Evolutionary conservation across 2,797 vertebrate genomes (phyloP), one percentile per base, ranked within the genome.

Genomic region (Vireo griseus): DNA sequence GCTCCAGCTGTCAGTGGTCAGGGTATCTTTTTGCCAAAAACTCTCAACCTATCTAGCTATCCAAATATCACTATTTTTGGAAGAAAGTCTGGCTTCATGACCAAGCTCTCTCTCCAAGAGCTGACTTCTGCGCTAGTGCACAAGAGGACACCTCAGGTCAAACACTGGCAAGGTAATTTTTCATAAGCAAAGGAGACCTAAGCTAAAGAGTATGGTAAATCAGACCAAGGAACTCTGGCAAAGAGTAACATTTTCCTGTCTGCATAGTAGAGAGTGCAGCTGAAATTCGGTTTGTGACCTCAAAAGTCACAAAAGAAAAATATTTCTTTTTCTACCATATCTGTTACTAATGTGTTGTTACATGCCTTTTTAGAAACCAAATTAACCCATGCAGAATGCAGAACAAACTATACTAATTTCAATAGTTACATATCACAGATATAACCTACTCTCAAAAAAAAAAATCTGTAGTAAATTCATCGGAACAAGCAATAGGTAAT

Each of bases 161-260:
- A 67, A 75, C 13, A 9, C 26, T 42, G 37, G 13, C 9, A 65
- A 86, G 52, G 59, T 45, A 72, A 44, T 35, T 54, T 86, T 68
- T 76, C 55, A 39, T 71, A 80, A 88, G 20, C 39, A 71, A 80
- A 76, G 57, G 57, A 92, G 51, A 83, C 24, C 15, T 78, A 69
- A 28, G 29, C 21, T 83, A 80, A 79, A 73, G 16, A 44, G 12
- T 21, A 28, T 37, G n/a, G 48, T 72, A 55, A 66, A 62, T 39
- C 45, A 83, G 47, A 78, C 21, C 12, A 58, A 52, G 39, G 50
- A 82, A 39, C 35, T 66, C 66, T 67, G 84, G 55, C 55, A 81
- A 68, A 79, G 19, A 85, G 37, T 83, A 84, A 26, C 0, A 45
- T 95, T 91, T 87, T 84, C 37, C 67, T 85, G 35, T 75, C 44